These are phyloP conservation scores for Burhinus bistriatus DNA, from an alignment of 2,113 vertebrate species.

Conservation along the genomic window DNA sequence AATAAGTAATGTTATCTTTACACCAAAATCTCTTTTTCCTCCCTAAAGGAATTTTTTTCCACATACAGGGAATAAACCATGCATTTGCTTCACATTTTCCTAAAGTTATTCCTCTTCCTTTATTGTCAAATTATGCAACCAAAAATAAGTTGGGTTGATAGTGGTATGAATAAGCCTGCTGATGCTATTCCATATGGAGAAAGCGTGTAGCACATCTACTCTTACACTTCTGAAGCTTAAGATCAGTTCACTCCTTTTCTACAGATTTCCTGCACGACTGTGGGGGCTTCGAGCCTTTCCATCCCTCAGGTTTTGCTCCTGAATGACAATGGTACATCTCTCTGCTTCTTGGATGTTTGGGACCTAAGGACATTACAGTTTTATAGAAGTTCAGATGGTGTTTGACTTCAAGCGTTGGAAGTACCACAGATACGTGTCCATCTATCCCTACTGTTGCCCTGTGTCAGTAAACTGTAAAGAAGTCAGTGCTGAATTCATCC, in stretches of 20 bases:
- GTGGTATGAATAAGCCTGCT: not conserved
- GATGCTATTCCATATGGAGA: not conserved
- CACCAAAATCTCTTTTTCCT: not conserved
- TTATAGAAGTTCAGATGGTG: not conserved
- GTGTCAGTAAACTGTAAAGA: not conserved
- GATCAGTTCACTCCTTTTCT: not conserved
- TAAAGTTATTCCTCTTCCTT: not conserved
- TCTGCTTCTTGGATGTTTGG: not conserved
- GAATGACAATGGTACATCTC: not conserved
- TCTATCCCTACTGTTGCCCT: not conserved
- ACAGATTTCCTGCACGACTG: not conserved
- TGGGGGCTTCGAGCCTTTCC: not conserved
- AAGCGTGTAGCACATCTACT: not conserved
- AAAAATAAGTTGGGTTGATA: not conserved
- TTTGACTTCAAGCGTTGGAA: not conserved
- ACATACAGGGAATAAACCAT: not conserved
- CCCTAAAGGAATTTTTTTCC: not conserved
- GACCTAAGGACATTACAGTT: not conserved
- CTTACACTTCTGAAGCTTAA: not conserved
- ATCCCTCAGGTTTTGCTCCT: not conserved
- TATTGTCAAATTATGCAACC: not conserved
- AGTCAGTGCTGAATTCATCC: not conserved
- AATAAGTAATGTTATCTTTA: not conserved
- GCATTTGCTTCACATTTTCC: not conserved
- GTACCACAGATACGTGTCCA: accelerated